A percentile compares a stretch with the other conserved stretches of the same genome.
These are phyloP conservation scores for Ecdyonurus torrentis DNA, from an alignment of 2,888 invertebrate genomes.

Conservation along the genomic window DNA sequence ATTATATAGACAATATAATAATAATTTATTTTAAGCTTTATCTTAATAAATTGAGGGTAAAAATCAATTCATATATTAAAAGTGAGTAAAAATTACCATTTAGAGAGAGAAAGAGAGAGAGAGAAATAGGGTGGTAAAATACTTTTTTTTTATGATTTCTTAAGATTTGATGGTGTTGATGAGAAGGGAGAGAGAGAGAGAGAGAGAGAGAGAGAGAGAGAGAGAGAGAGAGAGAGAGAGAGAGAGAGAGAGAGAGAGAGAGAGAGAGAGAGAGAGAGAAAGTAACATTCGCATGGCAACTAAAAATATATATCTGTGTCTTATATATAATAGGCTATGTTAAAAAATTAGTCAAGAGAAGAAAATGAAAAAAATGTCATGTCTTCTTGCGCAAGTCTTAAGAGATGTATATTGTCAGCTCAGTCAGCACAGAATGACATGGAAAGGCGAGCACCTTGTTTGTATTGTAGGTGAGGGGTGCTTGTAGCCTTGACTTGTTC, in stretches of 20 bases:
- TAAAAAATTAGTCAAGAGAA: not conserved
- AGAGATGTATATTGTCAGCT: too few species aligned
- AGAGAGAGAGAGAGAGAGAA: conserved; percentile 4
- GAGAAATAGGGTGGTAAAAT: not conserved
- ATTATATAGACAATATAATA: too few species aligned
- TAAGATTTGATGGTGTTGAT: not conserved
- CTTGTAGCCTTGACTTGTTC: not conserved
- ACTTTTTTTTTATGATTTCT: not conserved
- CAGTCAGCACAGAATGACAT: too few species aligned
- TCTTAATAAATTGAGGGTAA: too few species aligned
- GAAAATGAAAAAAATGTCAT: not conserved
- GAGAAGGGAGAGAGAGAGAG: not conserved
- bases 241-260: conserved; percentile 6
- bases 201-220: conserved; percentile 3
- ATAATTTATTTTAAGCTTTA: too few species aligned
- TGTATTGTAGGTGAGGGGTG: not conserved
- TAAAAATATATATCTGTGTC: not conserved
- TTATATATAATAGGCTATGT: too few species aligned
- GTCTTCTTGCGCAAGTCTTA: not conserved
- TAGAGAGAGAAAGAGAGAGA: too few species aligned
- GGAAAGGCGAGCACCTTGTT: not conserved
- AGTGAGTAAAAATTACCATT: too few species aligned
- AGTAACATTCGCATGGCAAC: not conserved
- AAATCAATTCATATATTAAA: too few species aligned
- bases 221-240: conserved; percentile 5